Conservation (phyloP, 2,113 vertebrate genomes). For the Eulemur macaco region DNA sequence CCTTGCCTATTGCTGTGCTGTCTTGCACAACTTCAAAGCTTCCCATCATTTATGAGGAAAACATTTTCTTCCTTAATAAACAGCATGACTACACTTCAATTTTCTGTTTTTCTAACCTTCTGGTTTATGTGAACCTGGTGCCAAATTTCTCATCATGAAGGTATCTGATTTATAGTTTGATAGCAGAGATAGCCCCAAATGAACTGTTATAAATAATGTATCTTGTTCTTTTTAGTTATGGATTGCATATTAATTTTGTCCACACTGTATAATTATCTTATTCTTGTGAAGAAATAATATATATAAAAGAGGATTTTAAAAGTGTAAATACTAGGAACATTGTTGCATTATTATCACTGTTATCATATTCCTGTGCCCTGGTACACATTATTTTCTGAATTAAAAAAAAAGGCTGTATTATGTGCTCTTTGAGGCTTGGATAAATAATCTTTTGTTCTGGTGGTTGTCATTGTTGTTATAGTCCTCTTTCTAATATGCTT, state of each 20-base stretch:
- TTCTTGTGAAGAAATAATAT: neutral
- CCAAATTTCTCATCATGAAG: neutral
- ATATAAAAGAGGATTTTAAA: neutral
- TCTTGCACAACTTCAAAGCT: neutral
- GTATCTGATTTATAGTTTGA: slow-evolving; percentile 26
- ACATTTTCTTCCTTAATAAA: neutral
- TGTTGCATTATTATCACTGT: neutral
- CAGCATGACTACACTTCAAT: neutral
- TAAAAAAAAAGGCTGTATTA: neutral
- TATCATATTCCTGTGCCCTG: neutral
- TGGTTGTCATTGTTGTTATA: neutral
- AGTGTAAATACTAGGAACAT: neutral
- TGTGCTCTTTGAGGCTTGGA: neutral
- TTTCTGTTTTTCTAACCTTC: slow-evolving; percentile 25
- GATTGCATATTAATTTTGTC: neutral
- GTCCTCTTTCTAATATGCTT: neutral
- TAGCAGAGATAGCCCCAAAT: neutral
- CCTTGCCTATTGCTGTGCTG: neutral
- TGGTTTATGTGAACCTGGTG: neutral
- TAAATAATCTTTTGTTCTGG: neutral
- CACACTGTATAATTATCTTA: neutral
- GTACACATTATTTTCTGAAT: neutral
- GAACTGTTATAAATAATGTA: slow-evolving; percentile 1
- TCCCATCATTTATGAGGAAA: neutral
- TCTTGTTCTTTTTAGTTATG: neutral